Conservation (phyloP, 1,140 invertebrate genomes). For the Bombus huntii region DNA sequence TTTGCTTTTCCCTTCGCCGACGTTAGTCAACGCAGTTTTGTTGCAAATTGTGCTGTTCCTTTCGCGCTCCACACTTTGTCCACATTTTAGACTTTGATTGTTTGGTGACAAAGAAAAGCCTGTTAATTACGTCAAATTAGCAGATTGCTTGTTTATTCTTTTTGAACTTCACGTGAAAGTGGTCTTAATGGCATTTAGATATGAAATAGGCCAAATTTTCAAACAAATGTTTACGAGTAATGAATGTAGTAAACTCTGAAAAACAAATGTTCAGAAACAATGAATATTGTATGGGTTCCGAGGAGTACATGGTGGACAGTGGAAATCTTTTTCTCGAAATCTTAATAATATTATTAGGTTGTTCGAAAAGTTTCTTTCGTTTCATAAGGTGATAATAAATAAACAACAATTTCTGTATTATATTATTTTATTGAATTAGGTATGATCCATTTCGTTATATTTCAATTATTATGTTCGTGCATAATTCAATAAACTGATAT, state of each 20-base stretch:
- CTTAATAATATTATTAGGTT: too few species aligned
- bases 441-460: too few species aligned
- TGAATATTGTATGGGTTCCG: not conserved
- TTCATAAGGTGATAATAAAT: too few species aligned
- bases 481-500: too few species aligned
- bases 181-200: not conserved
- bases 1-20: conserved; percentile 24
- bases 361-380: too few species aligned
- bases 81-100: not conserved
- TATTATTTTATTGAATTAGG: too few species aligned
- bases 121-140: too few species aligned
- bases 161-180: too few species aligned
- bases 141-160: too few species aligned
- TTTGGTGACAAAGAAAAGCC: not conserved
- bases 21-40: conserved; percentile 11
- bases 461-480: too few species aligned
- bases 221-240: not conserved
- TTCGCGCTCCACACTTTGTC: not conserved
- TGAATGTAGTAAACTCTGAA: not conserved
- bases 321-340: not conserved
- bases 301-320: accelerated
- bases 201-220: not conserved
- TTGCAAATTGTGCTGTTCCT: conserved; percentile 25
- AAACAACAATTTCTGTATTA: too few species aligned
- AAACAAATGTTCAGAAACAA: not conserved